Conservation (phyloP, 53 echinoderm and acorn worm species). For the Stichopus horrens region DNA sequence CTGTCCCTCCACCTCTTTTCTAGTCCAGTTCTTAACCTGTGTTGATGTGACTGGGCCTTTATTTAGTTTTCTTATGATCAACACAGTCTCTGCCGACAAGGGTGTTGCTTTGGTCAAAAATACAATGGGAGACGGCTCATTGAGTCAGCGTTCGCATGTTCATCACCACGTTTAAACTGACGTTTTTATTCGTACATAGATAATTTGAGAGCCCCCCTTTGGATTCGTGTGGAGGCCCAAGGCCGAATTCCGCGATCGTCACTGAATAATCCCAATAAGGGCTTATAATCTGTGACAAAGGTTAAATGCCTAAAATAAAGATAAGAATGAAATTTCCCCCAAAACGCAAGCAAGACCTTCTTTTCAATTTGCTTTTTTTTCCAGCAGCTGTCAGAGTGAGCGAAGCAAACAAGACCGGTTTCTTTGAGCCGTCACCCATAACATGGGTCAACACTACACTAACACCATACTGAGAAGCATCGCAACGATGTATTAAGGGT, state of each 20-base stretch:
- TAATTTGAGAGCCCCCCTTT: slow-evolving; percentile 58
- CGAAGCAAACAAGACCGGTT: slow-evolving; percentile 46
- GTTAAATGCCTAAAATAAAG: slow-evolving; percentile 48
- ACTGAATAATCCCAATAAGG: slow-evolving; percentile 46
- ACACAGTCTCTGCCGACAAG: slow-evolving; percentile 54
- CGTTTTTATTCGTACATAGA: slow-evolving; percentile 57
- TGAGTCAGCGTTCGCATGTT: slow-evolving; percentile 60
- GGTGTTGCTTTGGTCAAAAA: slow-evolving; percentile 5
- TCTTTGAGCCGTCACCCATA: slow-evolving; percentile 47
- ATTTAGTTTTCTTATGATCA: slow-evolving; percentile 48
- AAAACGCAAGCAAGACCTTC: slow-evolving; percentile 50
- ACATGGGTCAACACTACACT: slow-evolving; percentile 58
- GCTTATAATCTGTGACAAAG: slow-evolving; percentile 65
- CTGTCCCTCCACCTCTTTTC: too few species aligned
- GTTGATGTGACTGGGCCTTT: background rate
- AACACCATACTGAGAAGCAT: slow-evolving; percentile 56
- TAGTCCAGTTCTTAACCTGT: background rate
- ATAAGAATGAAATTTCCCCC: slow-evolving; percentile 42
- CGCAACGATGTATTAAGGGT: slow-evolving; percentile 2
- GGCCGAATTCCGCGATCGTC: slow-evolving; percentile 37
- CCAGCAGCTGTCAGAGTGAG: slow-evolving; percentile 43
- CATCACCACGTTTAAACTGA: slow-evolving; percentile 36
- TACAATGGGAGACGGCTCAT: slow-evolving; percentile 64
- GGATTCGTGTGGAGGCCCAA: slow-evolving; percentile 53
- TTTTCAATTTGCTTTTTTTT: slow-evolving; percentile 57